These are phyloP conservation scores for Ganaspis brasiliensis DNA, from an alignment of 2,888 invertebrate genomes.

Conservation along the genomic window DNA sequence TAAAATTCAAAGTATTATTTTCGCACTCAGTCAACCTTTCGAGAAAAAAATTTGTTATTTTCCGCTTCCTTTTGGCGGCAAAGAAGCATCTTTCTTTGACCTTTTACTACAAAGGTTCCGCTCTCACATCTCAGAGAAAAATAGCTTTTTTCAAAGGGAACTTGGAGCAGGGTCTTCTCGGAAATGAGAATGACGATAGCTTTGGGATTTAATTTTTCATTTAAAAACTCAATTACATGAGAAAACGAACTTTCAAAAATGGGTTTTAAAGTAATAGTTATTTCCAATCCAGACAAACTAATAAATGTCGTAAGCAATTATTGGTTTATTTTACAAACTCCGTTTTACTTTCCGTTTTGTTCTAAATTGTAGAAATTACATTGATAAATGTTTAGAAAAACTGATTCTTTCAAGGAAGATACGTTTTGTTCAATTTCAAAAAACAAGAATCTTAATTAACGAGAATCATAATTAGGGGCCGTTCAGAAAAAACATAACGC, in stretches of 20 bases:
- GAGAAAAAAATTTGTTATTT: slow-evolving; percentile 25
- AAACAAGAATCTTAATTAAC: too few relatives aligned
- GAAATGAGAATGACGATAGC: neutral
- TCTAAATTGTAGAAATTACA: too few relatives aligned
- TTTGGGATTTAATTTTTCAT: neutral
- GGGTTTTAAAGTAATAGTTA: too few relatives aligned
- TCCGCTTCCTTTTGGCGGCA: slow-evolving; percentile 22
- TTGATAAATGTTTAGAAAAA: too few relatives aligned
- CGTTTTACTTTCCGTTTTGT: too few relatives aligned
- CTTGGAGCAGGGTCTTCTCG: neutral
- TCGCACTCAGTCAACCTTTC: neutral
- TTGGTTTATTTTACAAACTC: too few relatives aligned
- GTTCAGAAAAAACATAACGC: too few relatives aligned
- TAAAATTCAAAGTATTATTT: slow-evolving; percentile 15
- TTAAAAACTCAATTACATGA: neutral
- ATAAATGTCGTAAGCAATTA: too few relatives aligned
- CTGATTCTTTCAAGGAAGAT: too few relatives aligned
- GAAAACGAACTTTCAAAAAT: neutral
- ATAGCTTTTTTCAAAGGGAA: neutral
- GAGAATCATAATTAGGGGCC: too few relatives aligned
- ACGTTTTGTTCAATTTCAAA: too few relatives aligned
- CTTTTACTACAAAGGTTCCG: slow-evolving; percentile 24
- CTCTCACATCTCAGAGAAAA: slow-evolving; percentile 10
- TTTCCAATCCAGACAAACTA: too few relatives aligned
- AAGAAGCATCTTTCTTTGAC: slow-evolving; percentile 11